These are phyloP conservation scores for Anarsia innoxiella DNA, from an alignment of 2,888 invertebrate species.

Conservation along the genomic window DNA sequence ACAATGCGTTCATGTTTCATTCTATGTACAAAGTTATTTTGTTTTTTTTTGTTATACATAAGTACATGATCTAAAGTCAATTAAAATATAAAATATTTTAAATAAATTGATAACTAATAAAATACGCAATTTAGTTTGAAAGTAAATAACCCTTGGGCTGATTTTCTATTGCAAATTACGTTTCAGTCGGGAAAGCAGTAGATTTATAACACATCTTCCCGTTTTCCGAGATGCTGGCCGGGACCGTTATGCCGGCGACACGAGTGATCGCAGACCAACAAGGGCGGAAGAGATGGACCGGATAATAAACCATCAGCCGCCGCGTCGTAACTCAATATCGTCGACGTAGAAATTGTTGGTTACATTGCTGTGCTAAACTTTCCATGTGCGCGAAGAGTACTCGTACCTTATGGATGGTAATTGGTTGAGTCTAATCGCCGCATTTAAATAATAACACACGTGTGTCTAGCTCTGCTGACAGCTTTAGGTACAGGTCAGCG, in stretches of 20 bases:
- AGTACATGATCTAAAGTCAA: too few relatives aligned
- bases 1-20: too few relatives aligned
- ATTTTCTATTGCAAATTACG: too few relatives aligned
- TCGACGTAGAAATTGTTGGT: slow-evolving; percentile 67
- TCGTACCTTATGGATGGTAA: slow-evolving; percentile 49
- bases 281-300: slow-evolving; percentile 70
- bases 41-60: too few relatives aligned
- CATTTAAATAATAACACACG: slow-evolving; percentile 46
- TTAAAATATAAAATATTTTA: too few relatives aligned
- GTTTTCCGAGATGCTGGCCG: slow-evolving; percentile 8
- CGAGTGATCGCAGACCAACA: slow-evolving; percentile 64
- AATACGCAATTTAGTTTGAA: too few relatives aligned
- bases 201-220: slow-evolving; percentile 1
- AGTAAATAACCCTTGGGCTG: too few relatives aligned
- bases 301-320: slow-evolving; percentile 68
- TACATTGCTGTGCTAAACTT: slow-evolving; percentile 44
- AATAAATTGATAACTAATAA: too few relatives aligned
- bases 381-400: slow-evolving; percentile 28
- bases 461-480: slow-evolving; percentile 30
- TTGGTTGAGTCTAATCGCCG: slow-evolving; percentile 50
- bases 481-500: slow-evolving; percentile 15
- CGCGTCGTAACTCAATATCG: slow-evolving; percentile 64
- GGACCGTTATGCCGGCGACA: slow-evolving; percentile 62
- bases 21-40: too few relatives aligned
- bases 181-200: too few relatives aligned